Base-by-base conservation (phyloP, 2,888 invertebrate genomes). In the Globia sparganii region DNA sequence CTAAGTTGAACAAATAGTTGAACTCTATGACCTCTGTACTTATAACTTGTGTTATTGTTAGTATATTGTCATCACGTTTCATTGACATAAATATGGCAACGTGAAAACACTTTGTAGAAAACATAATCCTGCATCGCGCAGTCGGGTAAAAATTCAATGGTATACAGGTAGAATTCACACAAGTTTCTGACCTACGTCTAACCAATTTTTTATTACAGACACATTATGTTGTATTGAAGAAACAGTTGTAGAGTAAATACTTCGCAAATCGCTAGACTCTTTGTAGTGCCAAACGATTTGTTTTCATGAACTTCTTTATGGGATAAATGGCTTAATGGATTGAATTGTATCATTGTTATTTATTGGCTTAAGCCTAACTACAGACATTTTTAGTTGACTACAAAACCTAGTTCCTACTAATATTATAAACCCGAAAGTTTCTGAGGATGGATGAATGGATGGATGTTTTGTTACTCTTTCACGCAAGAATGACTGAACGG, bases 241-340 rank as follows among this genome's bases (percentile, higher is more conserved):
- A 62, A 21, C 28, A 56, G 28, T 34, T 49, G 49, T n/a, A 6
- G 34, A 28, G 5, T 46, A 25, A 70, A 58, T 34, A 31, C 46
- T 65, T 15, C n/a, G n/a, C n/a, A n/a, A n/a, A 34, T 56, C 9
- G 34, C 15, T 18, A 18, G 46, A 58, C 18, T 37, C 21, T 43
- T 34, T 65, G 40, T 28, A 46, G 37, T n/a, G 46, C 56, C 56
- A 76, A 25, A 34, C 46, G 28, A 46, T 66, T 53, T 43, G 13
- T 75, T 62, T 64, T 34, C 28, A 75, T 64, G 34, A 75, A 75
- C 31, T 75, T 62, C 34, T 53, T 25, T 3, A 31, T 9, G 25
- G 11, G 53, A 43, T 43, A 34, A 62, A 49, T 40, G 21, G 40
- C 53, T 8, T 75, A 34, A 37, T 64, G 13, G 53, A 75, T 64